Evolutionary conservation across 2,113 vertebrate genomes (phyloP).

Genomic region (Machaerirhynchus nigripectus): DNA sequence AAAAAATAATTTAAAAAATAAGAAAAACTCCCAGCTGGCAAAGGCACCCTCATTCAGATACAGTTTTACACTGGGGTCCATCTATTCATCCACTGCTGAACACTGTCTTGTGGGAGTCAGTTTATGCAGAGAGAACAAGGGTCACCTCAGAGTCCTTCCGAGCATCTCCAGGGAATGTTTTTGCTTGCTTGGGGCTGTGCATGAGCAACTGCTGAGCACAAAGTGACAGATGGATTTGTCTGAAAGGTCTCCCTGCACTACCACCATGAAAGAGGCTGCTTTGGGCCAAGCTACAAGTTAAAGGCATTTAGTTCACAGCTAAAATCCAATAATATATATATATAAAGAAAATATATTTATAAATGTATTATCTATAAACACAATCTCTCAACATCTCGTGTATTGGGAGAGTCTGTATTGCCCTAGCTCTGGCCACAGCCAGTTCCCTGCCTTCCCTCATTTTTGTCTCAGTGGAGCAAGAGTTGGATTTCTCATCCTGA

Average conservation of each 20-base stretch:
- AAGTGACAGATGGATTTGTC: not conserved
- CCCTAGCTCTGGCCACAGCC: not conserved
- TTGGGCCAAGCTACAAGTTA: not conserved
- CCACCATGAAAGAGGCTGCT: not conserved
- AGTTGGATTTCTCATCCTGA: not conserved
- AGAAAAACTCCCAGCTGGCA: not conserved
- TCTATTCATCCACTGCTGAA: not conserved
- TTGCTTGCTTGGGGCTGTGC: not conserved
- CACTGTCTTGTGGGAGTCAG: not conserved
- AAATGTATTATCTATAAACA: not conserved
- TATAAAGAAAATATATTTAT: too few relatives aligned
- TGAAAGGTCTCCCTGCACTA: not conserved
- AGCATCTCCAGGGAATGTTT: not conserved
- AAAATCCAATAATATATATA: not conserved
- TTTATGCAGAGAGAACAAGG: not conserved
- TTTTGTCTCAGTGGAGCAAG: not conserved
- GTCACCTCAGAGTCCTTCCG: not conserved
- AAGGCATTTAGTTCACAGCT: not conserved
- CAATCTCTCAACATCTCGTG: not conserved
- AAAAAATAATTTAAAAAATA: not conserved
- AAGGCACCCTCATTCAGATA: not conserved
- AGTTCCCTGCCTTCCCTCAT: not conserved
- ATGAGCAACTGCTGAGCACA: not conserved
- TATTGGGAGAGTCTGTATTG: not conserved
- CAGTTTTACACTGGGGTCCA: not conserved